phyloP scores from a whole-genome alignment of 2,797 vertebrate genomes.

The Peromyscus aztecus region DNA sequence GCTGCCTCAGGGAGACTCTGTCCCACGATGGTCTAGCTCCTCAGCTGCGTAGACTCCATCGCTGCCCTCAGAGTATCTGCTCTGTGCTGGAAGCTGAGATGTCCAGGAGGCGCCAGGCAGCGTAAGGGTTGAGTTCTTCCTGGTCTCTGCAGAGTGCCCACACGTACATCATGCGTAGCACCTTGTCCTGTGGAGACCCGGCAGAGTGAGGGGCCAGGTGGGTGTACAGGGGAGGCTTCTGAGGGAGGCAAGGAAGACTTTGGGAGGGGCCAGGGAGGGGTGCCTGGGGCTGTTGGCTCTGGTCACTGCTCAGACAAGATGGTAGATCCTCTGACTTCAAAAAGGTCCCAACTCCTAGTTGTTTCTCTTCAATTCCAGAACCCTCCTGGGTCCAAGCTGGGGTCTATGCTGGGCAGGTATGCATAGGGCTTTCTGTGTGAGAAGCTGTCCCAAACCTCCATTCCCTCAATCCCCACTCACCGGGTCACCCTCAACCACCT shows the following conservation, averaged over 20 bases:
- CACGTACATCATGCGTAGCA: conserved; percentile 96
- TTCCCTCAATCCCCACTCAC: conserved; percentile 88
- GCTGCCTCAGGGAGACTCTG: background rate
- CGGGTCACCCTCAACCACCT: conserved; percentile 96
- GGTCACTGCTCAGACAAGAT: background rate
- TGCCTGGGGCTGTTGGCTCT: background rate
- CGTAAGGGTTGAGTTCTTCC: conserved; percentile 95
- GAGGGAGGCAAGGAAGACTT: background rate
- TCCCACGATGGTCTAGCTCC: background rate
- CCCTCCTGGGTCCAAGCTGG: background rate
- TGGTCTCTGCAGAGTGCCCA: conserved; percentile 98
- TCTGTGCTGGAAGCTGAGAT: conserved; percentile 96
- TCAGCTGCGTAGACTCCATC: accelerated
- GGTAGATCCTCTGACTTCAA: background rate
- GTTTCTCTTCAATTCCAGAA: background rate
- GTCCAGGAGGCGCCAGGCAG: conserved; percentile 97
- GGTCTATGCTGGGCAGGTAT: accelerated
- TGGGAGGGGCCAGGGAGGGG: background rate
- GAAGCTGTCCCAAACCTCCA: background rate
- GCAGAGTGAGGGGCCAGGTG: background rate
- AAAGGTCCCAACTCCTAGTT: background rate
- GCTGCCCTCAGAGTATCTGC: conserved; percentile 92
- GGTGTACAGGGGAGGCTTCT: background rate
- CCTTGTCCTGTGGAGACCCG: conserved; percentile 92
- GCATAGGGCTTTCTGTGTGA: background rate